Percentiles rank a stretch among this genome's conserved stretches.
Evolutionary conservation across 2,888 invertebrate species (phyloP).

Genomic region (Sicus ferrugineus): DNA sequence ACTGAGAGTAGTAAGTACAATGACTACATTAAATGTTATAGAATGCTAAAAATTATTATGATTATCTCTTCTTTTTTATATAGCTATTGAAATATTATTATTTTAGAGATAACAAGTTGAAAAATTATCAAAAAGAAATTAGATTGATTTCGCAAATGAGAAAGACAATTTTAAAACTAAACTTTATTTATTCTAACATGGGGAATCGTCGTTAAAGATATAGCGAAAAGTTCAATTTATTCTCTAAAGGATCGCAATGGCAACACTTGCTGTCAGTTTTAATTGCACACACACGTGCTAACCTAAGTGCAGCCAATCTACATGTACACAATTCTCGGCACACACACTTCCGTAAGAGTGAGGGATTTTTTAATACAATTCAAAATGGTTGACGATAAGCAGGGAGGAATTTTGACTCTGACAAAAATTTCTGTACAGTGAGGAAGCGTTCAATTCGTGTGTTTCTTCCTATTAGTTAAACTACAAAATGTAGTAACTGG

Average conservation of each 20-base stretch:
- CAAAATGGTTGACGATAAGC: conserved; percentile 53
- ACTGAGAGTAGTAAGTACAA: no score
- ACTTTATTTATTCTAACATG: no score
- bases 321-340: conserved; percentile 2
- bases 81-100: no score
- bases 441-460: conserved; percentile 57
- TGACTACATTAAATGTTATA: no score
- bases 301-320: not conserved
- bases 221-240: no score
- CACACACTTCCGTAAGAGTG: conserved; percentile 19
- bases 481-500: conserved; percentile 40
- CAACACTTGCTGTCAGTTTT: not conserved
- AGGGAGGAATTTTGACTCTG: conserved; percentile 27
- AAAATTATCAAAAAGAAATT: no score
- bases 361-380: conserved; percentile 28
- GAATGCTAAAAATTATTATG: no score
- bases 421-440: conserved; percentile 56
- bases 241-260: not conserved
- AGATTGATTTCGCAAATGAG: no score
- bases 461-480: conserved; percentile 49
- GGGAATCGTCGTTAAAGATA: no score
- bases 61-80: no score
- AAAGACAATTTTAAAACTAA: no score
- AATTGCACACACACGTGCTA: conserved; percentile 9
- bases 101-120: no score